Percentiles rank a stretch among this genome's conserved stretches.
These are phyloP conservation scores for Rhizoglyphus robini DNA, from an alignment of 1,140 invertebrate species.

Conservation along the genomic window DNA sequence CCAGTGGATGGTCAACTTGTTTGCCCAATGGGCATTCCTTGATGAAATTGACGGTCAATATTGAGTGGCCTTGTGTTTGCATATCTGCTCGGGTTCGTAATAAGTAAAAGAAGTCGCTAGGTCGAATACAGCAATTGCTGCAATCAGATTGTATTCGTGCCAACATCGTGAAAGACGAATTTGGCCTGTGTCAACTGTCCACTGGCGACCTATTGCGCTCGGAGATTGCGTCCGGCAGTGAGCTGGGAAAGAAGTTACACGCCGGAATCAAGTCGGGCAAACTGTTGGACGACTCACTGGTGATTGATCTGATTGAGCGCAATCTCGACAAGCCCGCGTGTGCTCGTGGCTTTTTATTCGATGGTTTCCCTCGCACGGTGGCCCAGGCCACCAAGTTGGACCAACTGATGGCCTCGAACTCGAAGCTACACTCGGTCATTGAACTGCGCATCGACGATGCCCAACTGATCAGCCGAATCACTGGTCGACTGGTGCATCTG, in stretches of 20 bases:
- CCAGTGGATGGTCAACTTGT: too few relatives aligned
- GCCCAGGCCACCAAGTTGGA: conserved; percentile 82
- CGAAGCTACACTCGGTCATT: conserved; percentile 72
- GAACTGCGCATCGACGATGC: conserved; percentile 88
- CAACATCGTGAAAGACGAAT: conserved; percentile 68
- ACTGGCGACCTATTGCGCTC: conserved; percentile 73
- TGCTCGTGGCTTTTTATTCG: conserved; percentile 81
- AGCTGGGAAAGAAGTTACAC: conserved; percentile 66
- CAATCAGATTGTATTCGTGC: conserved; percentile 97
- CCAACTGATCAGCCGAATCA: conserved; percentile 78
- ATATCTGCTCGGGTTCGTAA: too few relatives aligned
- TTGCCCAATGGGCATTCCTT: too few relatives aligned
- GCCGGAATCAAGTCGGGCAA: conserved; percentile 80
- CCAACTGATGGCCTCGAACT: conserved; percentile 62
- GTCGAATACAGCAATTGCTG: too few relatives aligned
- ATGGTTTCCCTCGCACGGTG: conserved; percentile 91
- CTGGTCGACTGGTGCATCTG: conserved; percentile 77
- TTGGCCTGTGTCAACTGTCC: conserved; percentile 67
- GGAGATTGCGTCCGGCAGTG: conserved; percentile 77
- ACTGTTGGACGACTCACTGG: conserved; percentile 85
- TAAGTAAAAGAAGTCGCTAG: too few relatives aligned
- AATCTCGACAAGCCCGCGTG: conserved; percentile 85
- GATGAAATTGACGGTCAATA: too few relatives aligned
- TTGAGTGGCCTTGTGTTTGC: too few relatives aligned
- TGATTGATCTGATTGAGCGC: conserved; percentile 82